Evolutionary conservation across 2,797 vertebrate species (phyloP).

Genomic region (Falco naumanni): DNA sequence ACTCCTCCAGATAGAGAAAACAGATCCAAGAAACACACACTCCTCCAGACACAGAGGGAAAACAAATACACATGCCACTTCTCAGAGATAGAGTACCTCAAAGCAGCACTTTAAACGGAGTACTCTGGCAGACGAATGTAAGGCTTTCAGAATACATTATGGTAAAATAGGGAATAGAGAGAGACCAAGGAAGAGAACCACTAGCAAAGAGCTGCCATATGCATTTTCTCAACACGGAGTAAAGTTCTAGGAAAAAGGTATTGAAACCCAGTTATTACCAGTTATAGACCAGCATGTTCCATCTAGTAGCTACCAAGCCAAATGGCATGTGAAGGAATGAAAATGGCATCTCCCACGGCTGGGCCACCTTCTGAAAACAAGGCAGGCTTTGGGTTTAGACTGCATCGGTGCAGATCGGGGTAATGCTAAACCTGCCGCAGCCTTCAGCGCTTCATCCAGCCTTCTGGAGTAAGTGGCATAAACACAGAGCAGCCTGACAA

Average conservation of each 20-base stretch:
- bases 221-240: not conserved
- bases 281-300: not conserved
- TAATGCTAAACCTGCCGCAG: not conserved
- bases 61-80: conserved; percentile 7
- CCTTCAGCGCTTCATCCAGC: not conserved
- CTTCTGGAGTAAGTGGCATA: not conserved
- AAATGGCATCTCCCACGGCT: not conserved
- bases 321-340: not conserved
- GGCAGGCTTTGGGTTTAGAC: not conserved
- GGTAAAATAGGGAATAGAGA: not conserved
- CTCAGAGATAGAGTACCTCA: not conserved
- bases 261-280: not conserved
- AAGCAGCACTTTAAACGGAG: not conserved
- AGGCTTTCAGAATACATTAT: not conserved
- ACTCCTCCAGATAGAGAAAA: not conserved
- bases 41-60: conserved; percentile 7
- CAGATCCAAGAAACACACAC: not conserved
- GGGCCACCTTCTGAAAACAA: not conserved
- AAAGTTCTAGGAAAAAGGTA: not conserved
- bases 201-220: not conserved
- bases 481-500: not conserved
- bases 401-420: not conserved
- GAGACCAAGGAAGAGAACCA: not conserved
- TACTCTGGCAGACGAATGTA: not conserved
- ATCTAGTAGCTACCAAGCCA: not conserved